Evolutionary conservation across 2,888 invertebrate species (phyloP).

Genomic region (Tetropium fuscum): DNA sequence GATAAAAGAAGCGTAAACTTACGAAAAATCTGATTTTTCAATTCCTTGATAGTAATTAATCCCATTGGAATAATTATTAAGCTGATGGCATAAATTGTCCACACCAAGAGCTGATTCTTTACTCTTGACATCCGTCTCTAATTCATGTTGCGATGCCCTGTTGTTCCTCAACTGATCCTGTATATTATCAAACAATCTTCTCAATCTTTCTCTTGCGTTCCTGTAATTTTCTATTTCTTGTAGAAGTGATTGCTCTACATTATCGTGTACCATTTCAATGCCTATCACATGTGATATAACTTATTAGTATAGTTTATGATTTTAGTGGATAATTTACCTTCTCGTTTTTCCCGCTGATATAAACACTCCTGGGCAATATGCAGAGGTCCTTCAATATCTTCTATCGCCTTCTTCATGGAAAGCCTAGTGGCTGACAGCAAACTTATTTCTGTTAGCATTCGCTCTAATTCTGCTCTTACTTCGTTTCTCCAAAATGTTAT

Average conservation of each 20-base stretch:
- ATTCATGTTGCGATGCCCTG: conserved; percentile 84
- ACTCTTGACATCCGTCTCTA: conserved; percentile 88
- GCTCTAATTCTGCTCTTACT: conserved; percentile 86
- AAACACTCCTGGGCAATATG: conserved; percentile 95
- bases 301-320: background rate
- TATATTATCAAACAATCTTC: conserved; percentile 78
- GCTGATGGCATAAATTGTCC: conserved; percentile 85
- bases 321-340: too few relatives aligned
- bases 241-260: conserved; percentile 86
- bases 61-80: conserved; percentile 82
- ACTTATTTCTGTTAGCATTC: conserved; percentile 83
- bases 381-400: conserved; percentile 89
- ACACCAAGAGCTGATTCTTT: conserved; percentile 90
- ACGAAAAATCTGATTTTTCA: conserved; percentile 87
- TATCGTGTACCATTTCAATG: conserved; percentile 91
- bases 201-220: conserved; percentile 82
- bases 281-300: conserved; percentile 66
- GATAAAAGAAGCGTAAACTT: conserved; percentile 46
- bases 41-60: conserved; percentile 89
- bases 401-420: conserved; percentile 79
- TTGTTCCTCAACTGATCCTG: conserved; percentile 77
- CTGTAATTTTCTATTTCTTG: conserved; percentile 86
- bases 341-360: conserved; percentile 90
- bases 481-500: conserved; percentile 95
- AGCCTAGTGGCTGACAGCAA: conserved; percentile 78